These are phyloP conservation scores for Campopleginae sp. DNA, from an alignment of 2,888 invertebrate species.

Conservation along the genomic window DNA sequence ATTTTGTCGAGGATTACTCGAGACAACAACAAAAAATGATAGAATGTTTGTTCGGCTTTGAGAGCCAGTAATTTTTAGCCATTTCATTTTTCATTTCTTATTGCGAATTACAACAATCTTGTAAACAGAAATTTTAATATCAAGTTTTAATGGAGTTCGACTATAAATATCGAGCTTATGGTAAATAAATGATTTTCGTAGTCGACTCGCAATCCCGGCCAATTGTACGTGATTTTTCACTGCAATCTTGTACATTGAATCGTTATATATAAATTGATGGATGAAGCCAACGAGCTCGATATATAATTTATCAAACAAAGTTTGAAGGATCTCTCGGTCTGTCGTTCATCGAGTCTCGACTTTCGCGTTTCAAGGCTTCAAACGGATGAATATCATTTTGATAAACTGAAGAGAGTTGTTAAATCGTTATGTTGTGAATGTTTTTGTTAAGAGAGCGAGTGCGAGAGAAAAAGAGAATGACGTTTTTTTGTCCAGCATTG, in stretches of 20 bases:
- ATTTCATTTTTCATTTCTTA: neutral
- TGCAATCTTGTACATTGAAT: neutral
- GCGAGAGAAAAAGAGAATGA: constrained; percentile 31
- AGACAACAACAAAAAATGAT: neutral
- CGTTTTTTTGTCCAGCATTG: constrained; percentile 35
- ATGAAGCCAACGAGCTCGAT: constrained; percentile 38
- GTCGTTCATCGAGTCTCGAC: constrained; percentile 15
- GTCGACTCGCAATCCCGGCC: neutral
- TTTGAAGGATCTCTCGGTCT: constrained; percentile 27
- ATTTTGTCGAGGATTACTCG: neutral
- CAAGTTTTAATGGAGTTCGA: neutral
- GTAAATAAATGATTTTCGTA: neutral
- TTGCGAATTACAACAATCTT: neutral
- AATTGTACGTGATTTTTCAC: constrained; percentile 7
- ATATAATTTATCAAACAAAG: constrained; percentile 58
- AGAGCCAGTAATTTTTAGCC: neutral
- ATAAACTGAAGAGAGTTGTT: constrained; percentile 25
- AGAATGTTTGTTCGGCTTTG: neutral
- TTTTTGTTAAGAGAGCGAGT: constrained; percentile 17
- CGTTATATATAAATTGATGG: constrained; percentile 37
- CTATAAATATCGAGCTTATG: neutral
- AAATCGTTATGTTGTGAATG: constrained; percentile 39
- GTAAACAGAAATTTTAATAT: neutral
- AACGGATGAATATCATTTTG: constrained; percentile 24
- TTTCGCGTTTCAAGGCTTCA: constrained; percentile 49